Evolutionary conservation across 2,797 vertebrate genomes (phyloP).

Genomic region (Varecia variegata): DNA sequence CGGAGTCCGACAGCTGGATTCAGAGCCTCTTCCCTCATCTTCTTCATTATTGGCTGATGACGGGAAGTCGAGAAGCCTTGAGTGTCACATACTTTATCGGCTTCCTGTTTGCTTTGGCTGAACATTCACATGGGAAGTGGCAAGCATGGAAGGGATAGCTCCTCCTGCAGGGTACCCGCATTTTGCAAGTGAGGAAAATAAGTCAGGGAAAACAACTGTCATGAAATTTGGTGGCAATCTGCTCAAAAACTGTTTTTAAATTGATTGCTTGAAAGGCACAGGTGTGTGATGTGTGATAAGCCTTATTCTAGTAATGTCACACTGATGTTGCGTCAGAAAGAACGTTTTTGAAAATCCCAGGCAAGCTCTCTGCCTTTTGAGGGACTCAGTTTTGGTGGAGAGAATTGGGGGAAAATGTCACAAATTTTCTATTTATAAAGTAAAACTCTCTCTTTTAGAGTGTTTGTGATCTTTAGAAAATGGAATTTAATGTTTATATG

Average conservation of each 20-base stretch:
- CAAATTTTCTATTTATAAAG: not conserved
- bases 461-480: not conserved
- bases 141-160: fast-evolving
- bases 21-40: too few species aligned
- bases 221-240: not conserved
- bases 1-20: too few species aligned
- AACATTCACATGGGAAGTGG: not conserved
- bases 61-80: fast-evolving
- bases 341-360: not conserved
- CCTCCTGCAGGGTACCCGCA: fast-evolving
- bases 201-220: not conserved
- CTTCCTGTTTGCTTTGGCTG: not conserved
- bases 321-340: not conserved
- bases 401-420: not conserved
- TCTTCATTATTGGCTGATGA: not conserved
- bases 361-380: not conserved
- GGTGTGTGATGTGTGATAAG: not conserved
- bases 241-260: not conserved
- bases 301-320: too few species aligned
- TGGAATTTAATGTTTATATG: not conserved
- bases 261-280: not conserved
- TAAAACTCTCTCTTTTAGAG: not conserved
- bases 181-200: not conserved
- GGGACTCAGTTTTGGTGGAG: not conserved
- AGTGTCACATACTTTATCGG: not conserved